phyloP scores from a whole-genome alignment of 2,888 invertebrate species.

The Scotopteryx bipunctaria region DNA sequence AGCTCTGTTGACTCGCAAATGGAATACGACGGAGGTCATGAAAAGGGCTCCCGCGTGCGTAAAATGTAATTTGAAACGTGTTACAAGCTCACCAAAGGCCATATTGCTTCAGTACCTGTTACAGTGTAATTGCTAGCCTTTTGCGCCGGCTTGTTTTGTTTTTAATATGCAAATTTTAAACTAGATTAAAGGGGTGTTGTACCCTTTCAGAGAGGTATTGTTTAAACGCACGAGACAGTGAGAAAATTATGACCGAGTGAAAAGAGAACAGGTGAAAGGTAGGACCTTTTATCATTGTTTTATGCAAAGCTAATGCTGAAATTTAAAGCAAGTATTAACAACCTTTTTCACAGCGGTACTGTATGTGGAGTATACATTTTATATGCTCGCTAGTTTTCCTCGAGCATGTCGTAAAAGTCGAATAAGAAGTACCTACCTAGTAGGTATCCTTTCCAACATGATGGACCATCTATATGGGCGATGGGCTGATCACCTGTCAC shows the following conservation, averaged over 20 bases:
- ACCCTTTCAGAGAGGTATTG: conserved; percentile 20
- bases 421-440: too few relatives aligned
- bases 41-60: conserved; percentile 46
- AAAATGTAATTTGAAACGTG: conserved; percentile 55
- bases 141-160: conserved; percentile 17
- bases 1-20: conserved; percentile 54
- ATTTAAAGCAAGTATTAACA: not conserved
- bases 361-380: too few relatives aligned
- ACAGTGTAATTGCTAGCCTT: conserved; percentile 23
- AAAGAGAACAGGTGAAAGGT: conserved; percentile 16
- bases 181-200: conserved; percentile 25
- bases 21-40: conserved; percentile 53
- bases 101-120: conserved; percentile 24
- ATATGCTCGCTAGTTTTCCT: too few relatives aligned
- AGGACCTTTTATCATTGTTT: conserved; percentile 10
- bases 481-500: too few relatives aligned
- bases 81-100: conserved; percentile 36
- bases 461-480: too few relatives aligned
- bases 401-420: too few relatives aligned
- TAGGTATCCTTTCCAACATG: too few relatives aligned
- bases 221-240: conserved; percentile 23
- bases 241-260: conserved; percentile 21
- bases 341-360: not conserved
- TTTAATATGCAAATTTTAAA: conserved; percentile 32
- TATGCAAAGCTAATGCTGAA: conserved; percentile 8